These are phyloP conservation scores for Drosophila greeni DNA, from an alignment of 2,888 invertebrate genomes.

Conservation along the genomic window DNA sequence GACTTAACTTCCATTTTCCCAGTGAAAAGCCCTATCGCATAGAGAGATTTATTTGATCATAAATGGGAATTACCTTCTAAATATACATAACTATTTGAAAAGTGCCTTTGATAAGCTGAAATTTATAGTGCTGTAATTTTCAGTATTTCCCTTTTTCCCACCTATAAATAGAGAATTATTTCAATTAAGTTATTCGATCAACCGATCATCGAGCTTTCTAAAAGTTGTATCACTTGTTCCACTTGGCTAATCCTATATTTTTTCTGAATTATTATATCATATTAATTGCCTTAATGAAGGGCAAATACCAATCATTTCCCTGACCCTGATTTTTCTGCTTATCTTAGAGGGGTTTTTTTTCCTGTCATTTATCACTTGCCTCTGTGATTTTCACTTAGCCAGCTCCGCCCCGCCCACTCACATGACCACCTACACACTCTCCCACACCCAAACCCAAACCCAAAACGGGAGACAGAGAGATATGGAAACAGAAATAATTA, in stretches of 20 bases:
- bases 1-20: conserved; percentile 22
- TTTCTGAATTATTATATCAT: conserved; percentile 28
- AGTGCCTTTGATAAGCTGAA: conserved; percentile 12
- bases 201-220: conserved; percentile 31
- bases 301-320: conserved; percentile 8
- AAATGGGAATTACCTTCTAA: conserved; percentile 41
- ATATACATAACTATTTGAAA: neutral
- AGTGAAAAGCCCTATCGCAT: conserved; percentile 15
- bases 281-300: conserved; percentile 17
- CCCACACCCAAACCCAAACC: conserved; percentile 16
- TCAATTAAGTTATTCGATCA: conserved; percentile 22
- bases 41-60: conserved; percentile 21
- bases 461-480: conserved; percentile 50
- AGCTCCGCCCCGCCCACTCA: conserved; percentile 26
- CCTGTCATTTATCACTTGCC: conserved; percentile 15
- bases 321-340: conserved; percentile 29
- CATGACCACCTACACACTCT: conserved; percentile 28
- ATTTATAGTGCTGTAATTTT: conserved; percentile 15
- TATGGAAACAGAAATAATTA: conserved; percentile 70
- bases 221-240: conserved; percentile 22
- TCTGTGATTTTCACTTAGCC: conserved; percentile 11
- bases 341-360: conserved; percentile 12
- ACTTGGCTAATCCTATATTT: conserved; percentile 19
- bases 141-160: conserved; percentile 31
- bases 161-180: conserved; percentile 29